Conservation (phyloP, 2,113 vertebrate genomes). For the Oceanites oceanicus region DNA sequence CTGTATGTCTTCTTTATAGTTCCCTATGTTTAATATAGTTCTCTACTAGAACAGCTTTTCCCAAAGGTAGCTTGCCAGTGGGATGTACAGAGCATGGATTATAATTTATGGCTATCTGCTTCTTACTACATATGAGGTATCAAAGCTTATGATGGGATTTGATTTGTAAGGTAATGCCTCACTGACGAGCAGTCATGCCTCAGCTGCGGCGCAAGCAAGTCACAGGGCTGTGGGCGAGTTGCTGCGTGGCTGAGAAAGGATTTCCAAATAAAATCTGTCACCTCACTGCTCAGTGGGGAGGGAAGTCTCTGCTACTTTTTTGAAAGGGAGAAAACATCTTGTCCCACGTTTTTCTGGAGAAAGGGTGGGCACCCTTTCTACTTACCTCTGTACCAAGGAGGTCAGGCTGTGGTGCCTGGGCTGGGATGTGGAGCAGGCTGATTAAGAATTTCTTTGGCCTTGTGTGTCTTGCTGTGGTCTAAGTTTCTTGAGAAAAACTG, state of each 20-base stretch:
- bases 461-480: background rate
- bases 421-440: background rate
- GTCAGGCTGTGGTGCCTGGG: background rate
- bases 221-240: background rate
- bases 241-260: background rate
- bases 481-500: background rate
- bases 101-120: background rate
- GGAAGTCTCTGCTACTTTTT: background rate
- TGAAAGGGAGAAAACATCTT: background rate
- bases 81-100: background rate
- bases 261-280: background rate
- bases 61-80: background rate
- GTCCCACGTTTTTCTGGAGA: background rate
- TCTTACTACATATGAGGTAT: background rate
- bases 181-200: background rate
- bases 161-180: background rate
- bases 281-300: background rate
- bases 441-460: background rate
- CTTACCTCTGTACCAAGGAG: background rate
- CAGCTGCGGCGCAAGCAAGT: background rate
- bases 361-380: background rate
- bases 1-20: background rate
- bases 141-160: background rate
- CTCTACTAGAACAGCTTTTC: background rate
- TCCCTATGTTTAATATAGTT: background rate